A percentile compares a stretch with the other conserved stretches of the same genome.
Evolutionary conservation across 2,113 vertebrate genomes (phyloP).

Genomic region (Nannospalax galili): DNA sequence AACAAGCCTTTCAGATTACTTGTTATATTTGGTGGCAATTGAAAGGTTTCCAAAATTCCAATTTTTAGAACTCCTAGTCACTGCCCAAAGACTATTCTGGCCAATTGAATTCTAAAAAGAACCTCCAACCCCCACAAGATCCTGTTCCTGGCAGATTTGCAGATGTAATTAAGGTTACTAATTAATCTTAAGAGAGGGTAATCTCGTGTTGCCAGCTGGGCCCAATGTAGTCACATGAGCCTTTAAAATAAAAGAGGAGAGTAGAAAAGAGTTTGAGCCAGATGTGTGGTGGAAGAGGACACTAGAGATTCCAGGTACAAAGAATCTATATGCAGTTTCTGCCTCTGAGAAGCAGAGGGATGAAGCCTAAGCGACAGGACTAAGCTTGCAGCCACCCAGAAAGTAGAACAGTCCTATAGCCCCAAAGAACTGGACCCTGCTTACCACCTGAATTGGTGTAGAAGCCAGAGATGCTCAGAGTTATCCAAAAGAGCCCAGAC

Average conservation of each 20-base stretch:
- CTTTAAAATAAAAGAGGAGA: neutral
- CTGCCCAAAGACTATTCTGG: neutral
- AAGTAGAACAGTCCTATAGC: neutral
- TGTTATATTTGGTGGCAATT: constrained; percentile 2
- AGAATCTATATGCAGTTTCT: neutral
- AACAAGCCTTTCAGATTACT: neutral
- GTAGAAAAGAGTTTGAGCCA: neutral
- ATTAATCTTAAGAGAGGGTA: neutral
- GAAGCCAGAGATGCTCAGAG: neutral
- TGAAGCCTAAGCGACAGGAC: too few species aligned
- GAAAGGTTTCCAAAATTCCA: neutral
- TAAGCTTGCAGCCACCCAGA: neutral
- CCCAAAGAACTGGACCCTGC: neutral
- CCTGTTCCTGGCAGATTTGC: neutral
- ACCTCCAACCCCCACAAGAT: neutral
- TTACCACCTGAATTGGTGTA: neutral
- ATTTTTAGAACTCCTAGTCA: neutral
- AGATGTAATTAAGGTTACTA: neutral
- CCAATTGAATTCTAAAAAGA: constrained; percentile 1
- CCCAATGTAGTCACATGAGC: neutral
- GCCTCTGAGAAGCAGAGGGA: neutral
- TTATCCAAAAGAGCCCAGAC: neutral
- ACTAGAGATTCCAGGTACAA: neutral
- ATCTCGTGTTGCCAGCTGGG: neutral
- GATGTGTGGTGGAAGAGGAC: neutral